Evolutionary conservation across 2,888 invertebrate species (phyloP).

Genomic region (Sylvicola fuscatus): DNA sequence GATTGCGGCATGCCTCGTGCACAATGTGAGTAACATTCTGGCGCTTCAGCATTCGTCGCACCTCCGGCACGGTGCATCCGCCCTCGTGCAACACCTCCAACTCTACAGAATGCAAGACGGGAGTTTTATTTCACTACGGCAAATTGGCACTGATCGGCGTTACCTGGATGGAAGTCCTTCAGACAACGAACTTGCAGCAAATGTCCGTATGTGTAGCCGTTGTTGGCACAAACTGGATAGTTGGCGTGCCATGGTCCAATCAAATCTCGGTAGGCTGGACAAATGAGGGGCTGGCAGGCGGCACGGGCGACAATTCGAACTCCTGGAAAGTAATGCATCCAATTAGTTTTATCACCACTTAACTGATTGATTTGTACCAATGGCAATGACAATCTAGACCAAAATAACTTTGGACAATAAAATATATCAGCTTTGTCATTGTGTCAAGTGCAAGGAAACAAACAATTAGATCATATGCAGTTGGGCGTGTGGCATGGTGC

Average conservation of each 20-base stretch:
- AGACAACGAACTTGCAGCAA: constrained; percentile 13
- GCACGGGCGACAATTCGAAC: constrained; percentile 4
- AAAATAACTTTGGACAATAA: too few relatives aligned
- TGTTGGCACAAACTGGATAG: constrained; percentile 13
- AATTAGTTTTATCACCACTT: too few relatives aligned
- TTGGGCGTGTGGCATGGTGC: too few relatives aligned
- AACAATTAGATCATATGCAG: too few relatives aligned
- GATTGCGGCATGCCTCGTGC: constrained; percentile 10
- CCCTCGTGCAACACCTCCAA: constrained; percentile 13
- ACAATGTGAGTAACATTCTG: constrained; percentile 2
- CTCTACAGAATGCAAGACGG: constrained; percentile 8
- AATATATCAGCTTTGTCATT: too few relatives aligned
- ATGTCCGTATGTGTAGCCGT: constrained; percentile 15
- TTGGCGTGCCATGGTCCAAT: constrained; percentile 7
- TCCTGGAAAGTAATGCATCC: constrained; percentile 3
- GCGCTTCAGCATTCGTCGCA: constrained; percentile 8
- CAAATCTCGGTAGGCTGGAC: constrained; percentile 6
- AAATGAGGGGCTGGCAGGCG: constrained; percentile 6
- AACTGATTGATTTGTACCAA: too few relatives aligned
- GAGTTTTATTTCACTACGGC: not conserved
- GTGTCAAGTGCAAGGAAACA: too few relatives aligned
- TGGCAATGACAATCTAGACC: too few relatives aligned
- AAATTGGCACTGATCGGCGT: constrained; percentile 2
- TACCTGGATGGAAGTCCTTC: constrained; percentile 11
- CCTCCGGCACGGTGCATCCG: constrained; percentile 13